Evolutionary conservation across 2,888 invertebrate species (phyloP), one percentile per base, ranked within the genome.

Genomic region (Piscicola geometra): DNA sequence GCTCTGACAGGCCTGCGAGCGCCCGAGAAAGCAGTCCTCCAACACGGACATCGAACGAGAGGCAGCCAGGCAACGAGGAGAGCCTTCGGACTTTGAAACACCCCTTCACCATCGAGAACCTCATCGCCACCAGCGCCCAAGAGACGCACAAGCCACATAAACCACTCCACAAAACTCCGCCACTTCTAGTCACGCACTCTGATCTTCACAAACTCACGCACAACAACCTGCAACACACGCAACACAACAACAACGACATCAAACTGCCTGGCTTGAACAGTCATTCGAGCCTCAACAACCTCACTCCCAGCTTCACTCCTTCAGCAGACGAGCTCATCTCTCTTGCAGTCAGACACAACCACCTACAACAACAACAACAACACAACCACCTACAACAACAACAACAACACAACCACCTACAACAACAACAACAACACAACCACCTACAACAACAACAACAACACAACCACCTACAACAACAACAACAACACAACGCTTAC

Each of bases 311-410:
- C 30, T 28, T 12, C 21, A 67, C 67, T 67, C 67, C 67, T 15
- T 67, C 67, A 5, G 67, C 67, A 15, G 32, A 67, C 33, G 67
- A 67, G 32, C 67, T 67, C 35, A 35, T 67, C 3, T 67, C 67
- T 5, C 33, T 67, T 15, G 67, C 67, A 12, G 32, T 32, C 9
- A 67, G 67, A 67, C 67, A 67, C 33, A 32, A 67, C 21, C 67
- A 67, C 21, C 33, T 35, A 32, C 67, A 32, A 25, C 3, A 67
- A 15, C 35, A 35, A 5, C 12, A 35, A 67, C n/a, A 30, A n/a
- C 64, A 64, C 64, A 64, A 25, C 30, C n/a, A n/a, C n/a, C n/a
- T n/a, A n/a, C 30, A 5, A 9, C 3, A 32, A 3, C 32, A 32
- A 32, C 67, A 32, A 21, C 67, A 67, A 67, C 33, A 67, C 12